Evolutionary conservation across 2,888 invertebrate species (phyloP).

Genomic region (Oxycera nigricornis): DNA sequence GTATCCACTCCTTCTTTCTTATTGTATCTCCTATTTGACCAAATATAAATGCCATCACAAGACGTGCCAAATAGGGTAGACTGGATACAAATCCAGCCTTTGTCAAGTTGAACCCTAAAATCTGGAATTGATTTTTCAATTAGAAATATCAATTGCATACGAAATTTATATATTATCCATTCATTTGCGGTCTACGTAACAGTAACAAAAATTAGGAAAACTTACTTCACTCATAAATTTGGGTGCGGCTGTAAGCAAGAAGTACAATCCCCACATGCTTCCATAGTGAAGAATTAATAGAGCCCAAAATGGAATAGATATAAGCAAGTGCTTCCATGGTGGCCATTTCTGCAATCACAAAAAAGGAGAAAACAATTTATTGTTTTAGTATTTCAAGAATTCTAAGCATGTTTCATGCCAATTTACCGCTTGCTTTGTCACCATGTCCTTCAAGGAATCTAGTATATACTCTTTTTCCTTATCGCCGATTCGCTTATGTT

Average conservation of each 20-base stretch:
- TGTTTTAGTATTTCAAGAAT: no score
- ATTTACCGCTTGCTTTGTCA: constrained; percentile 66
- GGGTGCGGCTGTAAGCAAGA: constrained; percentile 78
- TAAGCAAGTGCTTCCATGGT: constrained; percentile 69
- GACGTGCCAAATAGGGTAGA: constrained; percentile 73
- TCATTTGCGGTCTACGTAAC: not conserved
- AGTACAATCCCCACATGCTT: constrained; percentile 78
- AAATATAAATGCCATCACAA: constrained; percentile 74
- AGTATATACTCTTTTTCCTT: constrained; percentile 71
- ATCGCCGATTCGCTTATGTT: constrained; percentile 69
- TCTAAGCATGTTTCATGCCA: no score
- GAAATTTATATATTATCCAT: not conserved
- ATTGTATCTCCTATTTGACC: constrained; percentile 74
- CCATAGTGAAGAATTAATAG: constrained; percentile 74
- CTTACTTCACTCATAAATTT: constrained; percentile 72
- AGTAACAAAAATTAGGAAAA: not conserved
- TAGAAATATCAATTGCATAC: no score
- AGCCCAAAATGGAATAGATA: constrained; percentile 74
- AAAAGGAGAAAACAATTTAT: constrained; percentile 42
- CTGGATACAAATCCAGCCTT: constrained; percentile 75
- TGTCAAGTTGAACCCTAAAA: constrained; percentile 73
- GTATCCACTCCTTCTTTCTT: constrained; percentile 61
- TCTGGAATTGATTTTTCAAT: no score
- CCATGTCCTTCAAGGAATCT: constrained; percentile 67
- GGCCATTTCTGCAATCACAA: constrained; percentile 67